A percentile compares a stretch with the other conserved stretches of the same genome.
Evolutionary conservation across 1,140 invertebrate genomes (phyloP).

Genomic region (Saxidomus purpurata): DNA sequence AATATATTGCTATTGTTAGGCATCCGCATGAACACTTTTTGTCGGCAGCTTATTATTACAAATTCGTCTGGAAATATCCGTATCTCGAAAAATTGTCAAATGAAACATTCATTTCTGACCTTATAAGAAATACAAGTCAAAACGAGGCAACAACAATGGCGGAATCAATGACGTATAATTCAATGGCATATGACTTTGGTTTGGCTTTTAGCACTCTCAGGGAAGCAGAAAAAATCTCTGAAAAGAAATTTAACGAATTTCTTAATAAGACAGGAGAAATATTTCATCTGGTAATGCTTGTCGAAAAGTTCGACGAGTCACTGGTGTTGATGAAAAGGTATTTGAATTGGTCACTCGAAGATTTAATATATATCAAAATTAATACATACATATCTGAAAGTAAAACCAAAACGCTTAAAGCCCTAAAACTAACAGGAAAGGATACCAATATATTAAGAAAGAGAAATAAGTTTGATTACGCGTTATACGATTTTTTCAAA

Average conservation of each 20-base stretch:
- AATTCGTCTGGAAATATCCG: not conserved
- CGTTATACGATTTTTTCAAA: not conserved
- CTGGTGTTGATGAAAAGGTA: slow-evolving; percentile 86
- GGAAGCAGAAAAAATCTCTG: not conserved
- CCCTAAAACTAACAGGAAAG: not conserved
- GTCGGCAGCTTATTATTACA: slow-evolving; percentile 40
- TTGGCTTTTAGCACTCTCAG: not conserved
- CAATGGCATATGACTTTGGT: slow-evolving; percentile 54
- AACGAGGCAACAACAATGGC: slow-evolving; percentile 14
- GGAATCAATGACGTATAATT: slow-evolving; percentile 43
- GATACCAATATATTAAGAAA: not conserved
- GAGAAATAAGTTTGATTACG: slow-evolving; percentile 22
- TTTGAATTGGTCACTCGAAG: slow-evolving; percentile 86
- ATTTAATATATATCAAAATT: slow-evolving; percentile 78
- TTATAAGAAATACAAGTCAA: not conserved
- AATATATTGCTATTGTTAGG: slow-evolving; percentile 26
- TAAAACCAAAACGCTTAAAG: not conserved
- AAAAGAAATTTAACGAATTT: not conserved
- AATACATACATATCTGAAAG: not conserved
- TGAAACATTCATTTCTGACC: slow-evolving; percentile 2
- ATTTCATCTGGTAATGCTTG: slow-evolving; percentile 87
- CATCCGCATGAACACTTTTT: slow-evolving; percentile 20
- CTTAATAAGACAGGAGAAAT: slow-evolving; percentile 80
- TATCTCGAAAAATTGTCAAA: slow-evolving; percentile 1
- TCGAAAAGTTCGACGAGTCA: slow-evolving; percentile 87